Evolutionary conservation across 2,888 invertebrate genomes (phyloP), one percentile per base, ranked within the genome.

Genomic region (Cosmorhoe ocellata): DNA sequence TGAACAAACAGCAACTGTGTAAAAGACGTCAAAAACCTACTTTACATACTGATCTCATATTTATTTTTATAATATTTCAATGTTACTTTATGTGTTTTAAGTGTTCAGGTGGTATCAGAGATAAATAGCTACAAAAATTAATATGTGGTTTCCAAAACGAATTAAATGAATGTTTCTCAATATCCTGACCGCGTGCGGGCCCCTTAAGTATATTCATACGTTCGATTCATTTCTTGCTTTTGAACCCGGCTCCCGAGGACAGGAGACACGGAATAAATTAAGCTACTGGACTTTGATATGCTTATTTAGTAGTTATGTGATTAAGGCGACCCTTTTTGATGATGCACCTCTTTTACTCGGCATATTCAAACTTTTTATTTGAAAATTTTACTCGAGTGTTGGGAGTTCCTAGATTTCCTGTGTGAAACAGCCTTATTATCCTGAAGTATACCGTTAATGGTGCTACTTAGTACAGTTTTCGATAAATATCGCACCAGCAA

Each of bases 251-350:
- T 62, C 64, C 59, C 54, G 64, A 65, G 67, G 78, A 84, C 83
- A 80, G 61, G 67, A 69, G 79, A 84, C 84, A 81, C 75, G 66
- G 87, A 79, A 87, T 88, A 84, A 74, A 87, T 88, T 88, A 87
- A 80, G 88, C 88, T 88, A 87, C 88, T 71, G 88, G 80, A 81
- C 67, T 84, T 84, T 74, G 78, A 82, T 80, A 77, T 75, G 74
- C 61, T 66, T 68, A 66, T 64, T 66, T 66, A 63, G 63, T 61
- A 62, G 60, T 63, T 63, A 51, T 56, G 59, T 66, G 63, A 67
- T 70, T 72, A 68, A 68, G 63, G n/a, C 36, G 39, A 28, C 13
- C 38, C 32, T 24, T 39, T 18, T 53, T 9, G 34, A 14, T 7
- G 40, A 24, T 39, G 42, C 10, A 12, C 11, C 31, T 42, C 13